phyloP scores from a whole-genome alignment of 2,797 vertebrate species.

The Mico argentatus region DNA sequence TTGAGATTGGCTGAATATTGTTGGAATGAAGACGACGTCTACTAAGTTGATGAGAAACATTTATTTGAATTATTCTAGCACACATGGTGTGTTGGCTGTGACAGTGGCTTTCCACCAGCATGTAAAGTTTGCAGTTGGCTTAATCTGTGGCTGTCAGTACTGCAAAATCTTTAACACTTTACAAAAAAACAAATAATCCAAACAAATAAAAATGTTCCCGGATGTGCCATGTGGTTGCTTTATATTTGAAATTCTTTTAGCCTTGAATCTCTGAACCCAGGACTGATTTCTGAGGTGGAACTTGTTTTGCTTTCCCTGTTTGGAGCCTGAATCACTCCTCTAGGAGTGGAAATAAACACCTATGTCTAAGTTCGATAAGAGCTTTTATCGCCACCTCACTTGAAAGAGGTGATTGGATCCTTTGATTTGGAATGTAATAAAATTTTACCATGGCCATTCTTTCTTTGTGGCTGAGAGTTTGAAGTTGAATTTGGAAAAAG shows the following conservation, averaged over 20 bases:
- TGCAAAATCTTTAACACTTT: not conserved
- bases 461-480: not conserved
- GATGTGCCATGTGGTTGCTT: not conserved
- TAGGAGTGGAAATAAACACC: not conserved
- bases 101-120: not conserved
- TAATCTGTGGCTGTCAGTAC: not conserved
- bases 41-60: slow-evolving; percentile 60
- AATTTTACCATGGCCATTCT: not conserved
- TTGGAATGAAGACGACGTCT: slow-evolving; percentile 45
- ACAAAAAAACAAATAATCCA: slow-evolving; percentile 29
- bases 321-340: not conserved
- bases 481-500: not conserved
- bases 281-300: not conserved
- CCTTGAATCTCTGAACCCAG: not conserved
- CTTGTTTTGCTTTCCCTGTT: not conserved
- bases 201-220: not conserved
- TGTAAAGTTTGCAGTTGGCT: not conserved
- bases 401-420: not conserved
- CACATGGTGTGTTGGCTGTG: slow-evolving; percentile 58
- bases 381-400: not conserved
- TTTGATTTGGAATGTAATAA: not conserved
- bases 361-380: not conserved
- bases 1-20: not conserved
- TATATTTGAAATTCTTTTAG: not conserved
- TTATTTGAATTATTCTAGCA: slow-evolving; percentile 46